phyloP scores from a whole-genome alignment of 2,888 invertebrate genomes.

The Cataglyphis cursor region DNA sequence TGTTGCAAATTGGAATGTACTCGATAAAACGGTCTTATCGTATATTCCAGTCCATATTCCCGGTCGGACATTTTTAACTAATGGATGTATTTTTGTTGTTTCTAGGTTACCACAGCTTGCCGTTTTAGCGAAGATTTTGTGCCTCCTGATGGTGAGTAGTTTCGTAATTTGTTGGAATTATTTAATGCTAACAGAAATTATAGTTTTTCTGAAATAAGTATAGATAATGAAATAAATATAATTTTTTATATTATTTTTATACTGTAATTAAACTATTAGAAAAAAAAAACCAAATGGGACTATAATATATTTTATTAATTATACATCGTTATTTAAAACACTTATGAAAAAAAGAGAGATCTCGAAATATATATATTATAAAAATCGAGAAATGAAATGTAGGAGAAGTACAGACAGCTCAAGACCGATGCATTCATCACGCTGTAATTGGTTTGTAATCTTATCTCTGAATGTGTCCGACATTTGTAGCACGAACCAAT shows the following conservation, averaged over 20 bases:
- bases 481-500: slow-evolving; percentile 46
- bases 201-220: background rate
- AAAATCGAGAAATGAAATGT: background rate
- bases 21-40: slow-evolving; percentile 45
- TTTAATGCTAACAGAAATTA: background rate
- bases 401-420: background rate
- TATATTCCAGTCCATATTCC: slow-evolving; percentile 25
- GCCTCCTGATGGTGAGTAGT: slow-evolving; percentile 94
- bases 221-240: background rate
- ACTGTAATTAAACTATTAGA: background rate
- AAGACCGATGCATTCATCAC: slow-evolving; percentile 10
- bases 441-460: slow-evolving; percentile 38
- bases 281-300: background rate
- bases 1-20: slow-evolving; percentile 47
- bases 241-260: background rate
- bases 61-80: slow-evolving; percentile 19
- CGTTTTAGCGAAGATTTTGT: slow-evolving; percentile 96
- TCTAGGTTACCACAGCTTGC: slow-evolving; percentile 96
- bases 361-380: background rate
- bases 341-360: background rate
- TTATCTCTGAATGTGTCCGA: slow-evolving; percentile 42
- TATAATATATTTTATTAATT: background rate
- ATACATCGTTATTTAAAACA: background rate
- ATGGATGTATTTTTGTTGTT: slow-evolving; percentile 81
- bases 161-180: background rate